Evolutionary conservation across 2,888 invertebrate species (phyloP).

Genomic region (Andrena flavipes): DNA sequence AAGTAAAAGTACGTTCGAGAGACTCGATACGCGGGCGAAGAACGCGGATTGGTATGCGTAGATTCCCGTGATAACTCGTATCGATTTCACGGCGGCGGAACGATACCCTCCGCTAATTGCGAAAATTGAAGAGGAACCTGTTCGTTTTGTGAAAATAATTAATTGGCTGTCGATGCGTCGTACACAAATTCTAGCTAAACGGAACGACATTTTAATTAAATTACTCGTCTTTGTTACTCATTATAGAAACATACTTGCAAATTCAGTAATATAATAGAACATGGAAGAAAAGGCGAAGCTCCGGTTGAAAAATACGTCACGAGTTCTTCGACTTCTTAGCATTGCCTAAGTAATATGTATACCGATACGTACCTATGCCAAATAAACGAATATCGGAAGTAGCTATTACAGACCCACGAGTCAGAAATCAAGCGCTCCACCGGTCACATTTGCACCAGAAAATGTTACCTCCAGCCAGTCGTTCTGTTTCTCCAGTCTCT

Average conservation of each 20-base stretch:
- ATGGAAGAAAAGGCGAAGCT: too few relatives aligned
- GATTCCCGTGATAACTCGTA: constrained; percentile 23
- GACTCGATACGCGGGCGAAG: constrained; percentile 29
- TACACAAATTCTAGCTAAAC: background rate
- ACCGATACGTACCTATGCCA: too few relatives aligned
- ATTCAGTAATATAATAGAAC: too few relatives aligned
- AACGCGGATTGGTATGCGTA: constrained; percentile 35
- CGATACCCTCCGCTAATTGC: background rate
- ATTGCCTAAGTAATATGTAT: too few relatives aligned
- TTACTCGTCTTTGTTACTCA: background rate
- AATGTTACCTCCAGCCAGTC: too few relatives aligned
- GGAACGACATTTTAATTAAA: constrained; percentile 1
- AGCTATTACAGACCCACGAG: too few relatives aligned
- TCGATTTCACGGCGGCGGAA: constrained; percentile 6
- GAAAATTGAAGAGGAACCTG: background rate
- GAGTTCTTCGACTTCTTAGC: too few relatives aligned
- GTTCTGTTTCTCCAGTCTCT: background rate
- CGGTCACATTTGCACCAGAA: too few relatives aligned
- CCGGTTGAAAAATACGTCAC: too few relatives aligned
- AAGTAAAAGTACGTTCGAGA: constrained; percentile 48
- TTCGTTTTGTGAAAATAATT: constrained; percentile 10
- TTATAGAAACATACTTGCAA: too few relatives aligned
- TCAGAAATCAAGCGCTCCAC: too few relatives aligned
- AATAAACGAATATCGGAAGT: too few relatives aligned
- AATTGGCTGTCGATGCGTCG: background rate